Evolutionary conservation across 2,113 vertebrate species (phyloP).

Genomic region (Ptilonorhynchus violaceus): DNA sequence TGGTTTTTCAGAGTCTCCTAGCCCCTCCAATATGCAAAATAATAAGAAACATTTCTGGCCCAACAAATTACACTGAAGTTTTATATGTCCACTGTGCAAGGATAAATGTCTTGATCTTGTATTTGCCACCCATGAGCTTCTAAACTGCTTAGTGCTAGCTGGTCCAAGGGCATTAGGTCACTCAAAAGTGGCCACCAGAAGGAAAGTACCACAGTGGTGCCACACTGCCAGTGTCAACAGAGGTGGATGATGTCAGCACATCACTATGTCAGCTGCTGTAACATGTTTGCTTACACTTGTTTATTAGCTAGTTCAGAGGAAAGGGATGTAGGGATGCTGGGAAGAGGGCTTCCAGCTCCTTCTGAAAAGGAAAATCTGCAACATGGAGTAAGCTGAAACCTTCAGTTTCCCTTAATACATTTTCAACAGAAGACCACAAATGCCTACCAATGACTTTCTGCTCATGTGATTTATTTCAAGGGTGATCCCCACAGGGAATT

Average conservation of each 20-base stretch:
- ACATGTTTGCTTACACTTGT: background rate
- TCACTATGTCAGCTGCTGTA: background rate
- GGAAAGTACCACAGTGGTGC: background rate
- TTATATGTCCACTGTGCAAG: background rate
- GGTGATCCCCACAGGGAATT: background rate
- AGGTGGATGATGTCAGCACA: background rate
- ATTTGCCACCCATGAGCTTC: background rate
- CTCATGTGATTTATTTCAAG: background rate
- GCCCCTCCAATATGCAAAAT: background rate
- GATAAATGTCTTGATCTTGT: background rate
- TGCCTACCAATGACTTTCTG: background rate
- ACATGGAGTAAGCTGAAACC: background rate
- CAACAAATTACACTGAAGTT: background rate
- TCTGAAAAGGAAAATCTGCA: background rate
- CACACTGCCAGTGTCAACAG: fast-evolving
- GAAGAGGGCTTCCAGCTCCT: background rate
- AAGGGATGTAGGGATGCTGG: background rate
- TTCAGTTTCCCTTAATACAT: background rate
- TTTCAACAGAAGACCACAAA: background rate
- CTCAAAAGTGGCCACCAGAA: background rate
- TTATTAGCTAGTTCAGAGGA: background rate
- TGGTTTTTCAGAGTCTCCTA: background rate
- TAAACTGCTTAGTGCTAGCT: background rate
- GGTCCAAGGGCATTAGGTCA: background rate
- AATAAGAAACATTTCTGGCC: background rate